Percentiles rank a stretch among this genome's conserved stretches.
phyloP scores from a whole-genome alignment of 2,888 invertebrate genomes.

The Crematogaster levior region DNA sequence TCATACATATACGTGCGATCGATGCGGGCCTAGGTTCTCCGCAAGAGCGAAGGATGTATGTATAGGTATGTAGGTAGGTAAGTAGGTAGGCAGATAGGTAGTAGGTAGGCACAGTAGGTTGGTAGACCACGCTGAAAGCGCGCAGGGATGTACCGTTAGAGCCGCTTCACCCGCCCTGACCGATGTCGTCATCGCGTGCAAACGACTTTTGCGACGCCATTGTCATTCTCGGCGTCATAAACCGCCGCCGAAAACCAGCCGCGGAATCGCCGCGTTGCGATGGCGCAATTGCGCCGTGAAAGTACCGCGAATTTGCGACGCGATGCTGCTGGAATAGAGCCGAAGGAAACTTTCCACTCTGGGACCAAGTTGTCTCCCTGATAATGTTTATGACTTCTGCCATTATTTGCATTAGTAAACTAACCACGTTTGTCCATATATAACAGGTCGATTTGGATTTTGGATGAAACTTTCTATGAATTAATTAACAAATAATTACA shows the following conservation, averaged over 20 bases:
- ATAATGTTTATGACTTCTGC: constrained; percentile 6
- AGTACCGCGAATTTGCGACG: constrained; percentile 51
- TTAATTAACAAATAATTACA: not conserved
- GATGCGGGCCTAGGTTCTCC: constrained; percentile 72
- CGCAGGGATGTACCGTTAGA: constrained; percentile 75
- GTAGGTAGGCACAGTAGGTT: constrained; percentile 68
- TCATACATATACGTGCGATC: constrained; percentile 75
- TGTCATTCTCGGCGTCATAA: constrained; percentile 30
- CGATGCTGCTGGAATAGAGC: constrained; percentile 43
- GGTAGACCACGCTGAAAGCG: constrained; percentile 75
- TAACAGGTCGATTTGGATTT: not conserved
- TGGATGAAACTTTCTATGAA: not conserved
- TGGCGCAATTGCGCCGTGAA: constrained; percentile 70
- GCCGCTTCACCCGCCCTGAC: constrained; percentile 67
- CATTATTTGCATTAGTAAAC: not conserved
- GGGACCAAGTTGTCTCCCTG: not conserved
- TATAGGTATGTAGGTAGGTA: constrained; percentile 72
- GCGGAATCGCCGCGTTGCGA: constrained; percentile 37
- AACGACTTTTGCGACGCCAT: constrained; percentile 45
- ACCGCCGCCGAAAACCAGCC: constrained; percentile 30
- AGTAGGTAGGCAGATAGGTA: constrained; percentile 47
- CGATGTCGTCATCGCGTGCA: not conserved
- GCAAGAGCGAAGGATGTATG: constrained; percentile 69
- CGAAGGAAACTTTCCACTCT: constrained; percentile 44
- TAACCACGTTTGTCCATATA: not conserved